Percentiles rank a stretch among this genome's conserved stretches.
These are phyloP conservation scores for Tribolium castaneum DNA, from an alignment of 1,140 invertebrate genomes.

Conservation along the genomic window DNA sequence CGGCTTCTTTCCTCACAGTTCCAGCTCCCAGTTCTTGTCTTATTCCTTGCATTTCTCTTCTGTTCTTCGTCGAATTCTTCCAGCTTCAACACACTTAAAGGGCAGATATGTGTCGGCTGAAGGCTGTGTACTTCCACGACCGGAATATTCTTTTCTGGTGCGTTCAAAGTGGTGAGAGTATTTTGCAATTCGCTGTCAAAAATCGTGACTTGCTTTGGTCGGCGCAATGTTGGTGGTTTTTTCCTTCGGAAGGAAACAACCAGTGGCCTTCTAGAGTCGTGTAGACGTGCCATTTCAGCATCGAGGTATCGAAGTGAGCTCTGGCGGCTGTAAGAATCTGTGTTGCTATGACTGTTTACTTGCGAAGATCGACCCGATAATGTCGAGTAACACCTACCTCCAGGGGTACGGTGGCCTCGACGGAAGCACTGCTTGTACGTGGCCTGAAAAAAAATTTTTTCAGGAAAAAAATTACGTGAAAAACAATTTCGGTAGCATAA, in stretches of 20 bases:
- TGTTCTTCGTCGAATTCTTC: slow-evolving; percentile 2
- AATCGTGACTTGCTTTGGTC: slow-evolving; percentile 47
- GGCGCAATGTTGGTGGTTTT: slow-evolving; percentile 10
- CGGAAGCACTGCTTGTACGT: slow-evolving; percentile 55
- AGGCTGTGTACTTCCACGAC: slow-evolving; percentile 47
- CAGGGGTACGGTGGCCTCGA: slow-evolving; percentile 41
- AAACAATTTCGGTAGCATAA: no score
- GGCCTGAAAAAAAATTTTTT: slow-evolving; percentile 49
- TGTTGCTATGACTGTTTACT: slow-evolving; percentile 59
- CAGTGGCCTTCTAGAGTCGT: slow-evolving; percentile 55
- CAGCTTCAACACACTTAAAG: slow-evolving; percentile 14
- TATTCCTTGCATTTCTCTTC: not conserved
- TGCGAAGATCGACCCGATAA: slow-evolving; percentile 58
- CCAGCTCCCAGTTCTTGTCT: slow-evolving; percentile 22
- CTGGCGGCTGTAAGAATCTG: slow-evolving; percentile 56
- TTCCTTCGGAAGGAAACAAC: slow-evolving; percentile 59
- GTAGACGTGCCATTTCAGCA: slow-evolving; percentile 55
- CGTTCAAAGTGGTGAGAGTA: slow-evolving; percentile 43
- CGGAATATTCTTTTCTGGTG: slow-evolving; percentile 11
- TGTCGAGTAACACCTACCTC: slow-evolving; percentile 56
- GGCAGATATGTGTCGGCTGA: slow-evolving; percentile 51
- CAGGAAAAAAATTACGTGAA: not conserved
- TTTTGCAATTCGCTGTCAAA: slow-evolving; percentile 52
- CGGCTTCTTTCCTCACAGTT: not conserved
- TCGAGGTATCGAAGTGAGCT: slow-evolving; percentile 57